Evolutionary conservation across 2,113 vertebrate genomes (phyloP).

Genomic region (Lipophrys pholis): DNA sequence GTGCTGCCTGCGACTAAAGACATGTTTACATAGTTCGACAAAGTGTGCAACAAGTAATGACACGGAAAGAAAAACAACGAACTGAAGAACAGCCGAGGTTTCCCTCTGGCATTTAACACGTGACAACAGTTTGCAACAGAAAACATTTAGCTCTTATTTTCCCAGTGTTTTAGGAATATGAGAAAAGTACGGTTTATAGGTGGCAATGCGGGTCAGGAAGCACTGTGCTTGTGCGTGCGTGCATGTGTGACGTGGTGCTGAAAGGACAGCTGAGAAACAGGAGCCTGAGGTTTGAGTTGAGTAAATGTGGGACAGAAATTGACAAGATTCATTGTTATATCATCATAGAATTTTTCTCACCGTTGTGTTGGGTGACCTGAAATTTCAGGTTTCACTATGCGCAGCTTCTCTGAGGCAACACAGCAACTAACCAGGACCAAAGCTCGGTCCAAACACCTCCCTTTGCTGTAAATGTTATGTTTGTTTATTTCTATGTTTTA

Average conservation of each 20-base stretch:
- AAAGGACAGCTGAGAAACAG: constrained; percentile 47
- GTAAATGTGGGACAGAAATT: no score
- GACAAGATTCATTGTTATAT: no score
- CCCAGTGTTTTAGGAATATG: not conserved
- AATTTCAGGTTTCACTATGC: no score
- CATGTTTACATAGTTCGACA: constrained; percentile 70
- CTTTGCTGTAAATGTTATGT: not conserved
- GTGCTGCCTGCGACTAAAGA: constrained; percentile 40
- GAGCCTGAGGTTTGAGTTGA: not conserved
- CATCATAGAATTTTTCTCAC: no score
- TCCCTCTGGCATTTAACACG: not conserved
- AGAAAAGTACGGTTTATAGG: not conserved
- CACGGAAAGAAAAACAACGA: constrained; percentile 58
- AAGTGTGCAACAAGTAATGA: constrained; percentile 49
- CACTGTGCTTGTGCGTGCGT: constrained; percentile 19
- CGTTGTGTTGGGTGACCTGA: no score
- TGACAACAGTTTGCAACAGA: constrained; percentile 6
- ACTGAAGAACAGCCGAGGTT: constrained; percentile 9
- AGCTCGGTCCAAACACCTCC: not conserved
- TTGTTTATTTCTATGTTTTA: not conserved
- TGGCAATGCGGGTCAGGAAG: constrained; percentile 27
- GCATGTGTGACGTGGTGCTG: constrained; percentile 31
- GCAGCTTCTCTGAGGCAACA: no score
- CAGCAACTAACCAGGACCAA: not conserved
- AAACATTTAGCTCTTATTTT: not conserved